Evolutionary conservation across 2,113 vertebrate genomes (phyloP).

Genomic region (Panthera leo): DNA sequence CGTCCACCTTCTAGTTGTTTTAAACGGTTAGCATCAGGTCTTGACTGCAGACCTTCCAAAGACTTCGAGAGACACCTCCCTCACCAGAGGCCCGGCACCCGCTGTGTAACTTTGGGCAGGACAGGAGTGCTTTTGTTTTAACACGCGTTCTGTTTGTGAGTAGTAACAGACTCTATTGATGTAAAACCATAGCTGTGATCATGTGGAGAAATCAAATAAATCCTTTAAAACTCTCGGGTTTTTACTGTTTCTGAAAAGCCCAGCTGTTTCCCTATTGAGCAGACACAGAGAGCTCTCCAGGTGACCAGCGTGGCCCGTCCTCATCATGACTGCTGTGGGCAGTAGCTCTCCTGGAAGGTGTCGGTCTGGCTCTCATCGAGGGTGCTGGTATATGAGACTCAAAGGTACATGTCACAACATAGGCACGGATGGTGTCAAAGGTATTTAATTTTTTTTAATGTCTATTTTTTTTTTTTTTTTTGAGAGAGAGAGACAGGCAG

Average conservation of each 20-base stretch:
- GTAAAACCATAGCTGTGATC: conserved; percentile 96
- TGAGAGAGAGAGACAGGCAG: no score
- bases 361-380: background rate
- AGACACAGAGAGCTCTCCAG: background rate
- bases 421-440: background rate
- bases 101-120: conserved; percentile 86
- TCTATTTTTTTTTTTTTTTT: no score
- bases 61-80: conserved; percentile 79
- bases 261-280: conserved; percentile 24
- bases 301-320: rapidly evolving
- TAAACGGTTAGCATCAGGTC: conserved; percentile 86
- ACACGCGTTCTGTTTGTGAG: conserved; percentile 93
- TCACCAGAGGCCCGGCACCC: conserved; percentile 84
- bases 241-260: conserved; percentile 75
- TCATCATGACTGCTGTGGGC: background rate
- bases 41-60: conserved; percentile 86
- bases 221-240: conserved; percentile 85
- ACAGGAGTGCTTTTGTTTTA: conserved; percentile 91
- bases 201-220: conserved; percentile 96
- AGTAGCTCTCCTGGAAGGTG: background rate
- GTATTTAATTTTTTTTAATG: background rate
- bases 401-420: rapidly evolving
- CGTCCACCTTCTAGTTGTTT: conserved; percentile 85
- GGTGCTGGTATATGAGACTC: no score
- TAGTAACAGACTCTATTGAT: conserved; percentile 91